Evolutionary conservation across 2,888 invertebrate species (phyloP), one percentile per base, ranked within the genome.

Genomic region (Bruchidius siliquastri): DNA sequence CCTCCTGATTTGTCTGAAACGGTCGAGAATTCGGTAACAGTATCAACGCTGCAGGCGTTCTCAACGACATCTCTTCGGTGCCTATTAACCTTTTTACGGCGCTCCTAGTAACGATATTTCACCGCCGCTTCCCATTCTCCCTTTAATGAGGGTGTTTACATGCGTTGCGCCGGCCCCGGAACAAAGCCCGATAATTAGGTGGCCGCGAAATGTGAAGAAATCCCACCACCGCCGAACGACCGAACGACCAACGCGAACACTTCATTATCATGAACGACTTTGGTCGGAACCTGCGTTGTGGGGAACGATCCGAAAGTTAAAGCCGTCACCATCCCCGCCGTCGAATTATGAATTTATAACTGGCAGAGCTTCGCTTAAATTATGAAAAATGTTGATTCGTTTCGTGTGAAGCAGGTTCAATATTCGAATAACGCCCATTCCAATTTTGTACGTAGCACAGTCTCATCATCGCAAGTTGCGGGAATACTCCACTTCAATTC

Each of bases 91-190:
- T 83, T 82, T 83, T 82, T 80, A 77, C 21, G 20, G 10, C 13
- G 4, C 80, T 80, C 80, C 79, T 76, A 80, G 79, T 78, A 77
- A 78, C 81, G 82, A 82, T 83, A 83, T 83, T 82, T 83, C 79
- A 82, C 80, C 81, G 81, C 81, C 78, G 77, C 71, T 4, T 13
- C 73, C 72, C 72, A 69, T 73, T 78, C 78, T 76, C 78, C 78
- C 80, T 79, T 82, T 85, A 85, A 85, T 84, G 84, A 84, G 83
- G 84, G 82, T 84, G 84, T 85, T 85, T 84, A 84, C 84, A 85
- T 85, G 84, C 84, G 82, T 83, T 82, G 81, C 82, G 80, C 76
- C 78, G 79, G 80, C 79, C 81, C 80, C 80, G 75, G 71, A 76
- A 78, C 79, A 80, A 80, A 81, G 81, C 79, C 79, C 80, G 82